Evolutionary conservation across 1,140 invertebrate species (phyloP).

Genomic region (Venturia canescens): DNA sequence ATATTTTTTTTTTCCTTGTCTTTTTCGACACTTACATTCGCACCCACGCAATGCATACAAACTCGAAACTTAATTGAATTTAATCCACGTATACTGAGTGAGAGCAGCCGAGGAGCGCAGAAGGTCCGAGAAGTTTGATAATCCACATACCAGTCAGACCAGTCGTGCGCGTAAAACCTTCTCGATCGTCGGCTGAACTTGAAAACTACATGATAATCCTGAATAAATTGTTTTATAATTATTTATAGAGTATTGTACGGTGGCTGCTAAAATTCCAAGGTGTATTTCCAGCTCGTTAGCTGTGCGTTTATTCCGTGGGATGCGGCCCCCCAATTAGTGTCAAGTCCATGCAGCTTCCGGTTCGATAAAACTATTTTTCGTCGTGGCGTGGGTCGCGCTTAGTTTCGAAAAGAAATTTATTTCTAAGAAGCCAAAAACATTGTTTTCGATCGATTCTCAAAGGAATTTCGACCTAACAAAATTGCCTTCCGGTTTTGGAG

Average conservation of each 20-base stretch:
- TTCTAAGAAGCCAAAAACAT: too few relatives aligned
- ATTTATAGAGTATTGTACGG: neutral
- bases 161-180: neutral
- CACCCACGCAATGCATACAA: neutral
- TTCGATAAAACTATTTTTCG: too few relatives aligned
- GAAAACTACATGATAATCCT: neutral
- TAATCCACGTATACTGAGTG: slow-evolving; percentile 2
- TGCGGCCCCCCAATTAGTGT: too few relatives aligned
- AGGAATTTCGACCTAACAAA: too few relatives aligned
- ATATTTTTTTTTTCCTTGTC: neutral
- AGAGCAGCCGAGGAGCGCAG: neutral
- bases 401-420: too few relatives aligned
- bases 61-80: slow-evolving; percentile 29
- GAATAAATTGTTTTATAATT: neutral
- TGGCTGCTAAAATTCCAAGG: neutral
- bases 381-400: too few relatives aligned
- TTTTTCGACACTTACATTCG: neutral
- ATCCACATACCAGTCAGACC: slow-evolving; percentile 21
- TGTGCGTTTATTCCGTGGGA: too few relatives aligned
- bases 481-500: too few relatives aligned
- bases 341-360: too few relatives aligned
- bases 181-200: slow-evolving; percentile 4
- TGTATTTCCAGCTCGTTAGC: neutral
- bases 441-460: too few relatives aligned
- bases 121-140: slow-evolving; percentile 19